A percentile compares a stretch with the other conserved stretches of the same genome.
phyloP scores from a whole-genome alignment of 2,888 invertebrate species.

The Leptinotarsa rubiginosa region DNA sequence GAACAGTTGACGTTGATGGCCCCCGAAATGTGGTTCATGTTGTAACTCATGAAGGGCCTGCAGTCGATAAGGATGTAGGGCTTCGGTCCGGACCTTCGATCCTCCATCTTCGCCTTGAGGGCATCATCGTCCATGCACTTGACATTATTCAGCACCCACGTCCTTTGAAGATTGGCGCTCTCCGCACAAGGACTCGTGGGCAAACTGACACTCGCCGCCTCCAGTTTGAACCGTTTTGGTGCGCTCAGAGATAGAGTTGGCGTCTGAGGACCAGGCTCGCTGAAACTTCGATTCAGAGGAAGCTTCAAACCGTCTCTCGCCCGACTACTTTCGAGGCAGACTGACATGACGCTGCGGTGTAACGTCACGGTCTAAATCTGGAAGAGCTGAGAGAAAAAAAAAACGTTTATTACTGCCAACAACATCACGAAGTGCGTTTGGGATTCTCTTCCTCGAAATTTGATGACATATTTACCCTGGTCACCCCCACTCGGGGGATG shows the following conservation, averaged over 20 bases:
- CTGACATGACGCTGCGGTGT: slow-evolving; percentile 65
- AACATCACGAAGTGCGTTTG: slow-evolving; percentile 23
- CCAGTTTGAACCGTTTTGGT: slow-evolving; percentile 68
- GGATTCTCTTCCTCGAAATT: slow-evolving; percentile 11
- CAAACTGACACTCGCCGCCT: slow-evolving; percentile 64
- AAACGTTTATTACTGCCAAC: slow-evolving; percentile 41
- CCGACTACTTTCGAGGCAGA: slow-evolving; percentile 68
- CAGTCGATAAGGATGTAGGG: slow-evolving; percentile 73
- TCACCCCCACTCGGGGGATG: slow-evolving; percentile 18
- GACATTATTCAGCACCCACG: slow-evolving; percentile 69
- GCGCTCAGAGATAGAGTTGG: slow-evolving; percentile 61
- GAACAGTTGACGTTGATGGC: slow-evolving; percentile 80
- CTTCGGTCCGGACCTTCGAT: slow-evolving; percentile 54
- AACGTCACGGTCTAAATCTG: slow-evolving; percentile 65
- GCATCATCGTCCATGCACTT: slow-evolving; percentile 68
- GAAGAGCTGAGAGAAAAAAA: slow-evolving; percentile 60
- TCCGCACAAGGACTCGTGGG: slow-evolving; percentile 71
- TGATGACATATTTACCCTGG: slow-evolving; percentile 14
- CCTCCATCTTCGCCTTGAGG: slow-evolving; percentile 67
- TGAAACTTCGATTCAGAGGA: slow-evolving; percentile 70
- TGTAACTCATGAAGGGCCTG: slow-evolving; percentile 78
- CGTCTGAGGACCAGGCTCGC: slow-evolving; percentile 69
- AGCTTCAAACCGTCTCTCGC: slow-evolving; percentile 71
- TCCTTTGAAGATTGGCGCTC: slow-evolving; percentile 68
- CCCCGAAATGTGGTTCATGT: slow-evolving; percentile 76